A percentile compares a stretch with the other conserved stretches of the same genome.
phyloP scores from a whole-genome alignment of 2,113 vertebrate species.

The Crotalus horridus region DNA sequence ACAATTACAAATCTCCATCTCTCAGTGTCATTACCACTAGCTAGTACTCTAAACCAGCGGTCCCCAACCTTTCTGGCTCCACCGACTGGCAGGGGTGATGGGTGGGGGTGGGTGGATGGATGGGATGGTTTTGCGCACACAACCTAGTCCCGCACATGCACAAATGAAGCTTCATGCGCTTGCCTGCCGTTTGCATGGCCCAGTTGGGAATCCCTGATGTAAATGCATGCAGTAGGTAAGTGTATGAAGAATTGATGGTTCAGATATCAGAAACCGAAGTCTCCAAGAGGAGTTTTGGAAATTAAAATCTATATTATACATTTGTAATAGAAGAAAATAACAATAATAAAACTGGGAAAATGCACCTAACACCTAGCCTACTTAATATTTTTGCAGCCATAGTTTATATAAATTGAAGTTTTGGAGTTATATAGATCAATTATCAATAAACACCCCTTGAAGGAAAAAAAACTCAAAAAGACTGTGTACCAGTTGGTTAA shows the following conservation, averaged over 20 bases:
- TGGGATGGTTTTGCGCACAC: no score
- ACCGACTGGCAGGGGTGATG: rapidly evolving
- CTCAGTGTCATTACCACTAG: background rate
- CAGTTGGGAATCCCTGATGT: background rate
- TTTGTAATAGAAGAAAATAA: background rate
- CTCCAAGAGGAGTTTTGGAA: background rate
- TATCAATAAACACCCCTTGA: background rate
- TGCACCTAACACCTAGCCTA: background rate
- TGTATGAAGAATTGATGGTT: background rate
- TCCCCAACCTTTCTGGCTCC: no score
- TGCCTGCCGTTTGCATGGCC: no score
- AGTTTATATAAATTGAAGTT: background rate
- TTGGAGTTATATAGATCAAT: background rate
- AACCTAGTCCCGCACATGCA: background rate
- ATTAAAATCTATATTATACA: background rate
- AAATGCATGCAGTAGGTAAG: background rate
- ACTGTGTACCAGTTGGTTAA: background rate
- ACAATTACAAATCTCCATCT: background rate
- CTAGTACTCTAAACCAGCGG: background rate
- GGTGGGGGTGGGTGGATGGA: no score
- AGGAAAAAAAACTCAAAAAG: background rate
- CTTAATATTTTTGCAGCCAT: background rate
- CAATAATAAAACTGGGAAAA: background rate
- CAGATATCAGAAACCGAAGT: background rate
- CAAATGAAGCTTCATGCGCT: background rate